Evolutionary conservation across 2,888 invertebrate species (phyloP).

Genomic region (Chrysomela aeneicollis): DNA sequence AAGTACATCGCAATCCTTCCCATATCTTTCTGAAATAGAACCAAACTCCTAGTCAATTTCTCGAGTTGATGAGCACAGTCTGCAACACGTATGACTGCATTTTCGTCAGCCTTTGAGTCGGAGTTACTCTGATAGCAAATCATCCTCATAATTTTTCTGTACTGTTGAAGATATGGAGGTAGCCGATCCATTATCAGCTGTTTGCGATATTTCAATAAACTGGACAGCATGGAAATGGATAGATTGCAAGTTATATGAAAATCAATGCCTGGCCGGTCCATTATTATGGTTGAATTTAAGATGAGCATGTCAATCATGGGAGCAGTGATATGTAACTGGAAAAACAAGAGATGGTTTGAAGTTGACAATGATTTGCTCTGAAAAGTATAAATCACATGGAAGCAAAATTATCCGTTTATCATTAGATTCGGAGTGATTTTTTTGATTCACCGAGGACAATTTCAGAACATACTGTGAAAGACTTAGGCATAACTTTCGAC

Average conservation of each 20-base stretch:
- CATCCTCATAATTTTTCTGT: constrained; percentile 50
- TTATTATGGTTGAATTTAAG: constrained; percentile 46
- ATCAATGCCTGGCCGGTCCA: constrained; percentile 38
- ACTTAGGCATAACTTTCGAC: no score
- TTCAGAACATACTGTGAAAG: no score
- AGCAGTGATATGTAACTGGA: constrained; percentile 53
- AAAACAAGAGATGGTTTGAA: no score
- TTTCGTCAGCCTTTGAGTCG: constrained; percentile 35
- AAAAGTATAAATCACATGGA: no score
- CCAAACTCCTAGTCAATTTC: constrained; percentile 56
- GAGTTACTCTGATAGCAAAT: constrained; percentile 53
- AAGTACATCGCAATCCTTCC: constrained; percentile 61
- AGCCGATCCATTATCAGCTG: constrained; percentile 56
- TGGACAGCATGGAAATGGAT: constrained; percentile 50
- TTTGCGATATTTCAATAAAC: constrained; percentile 53
- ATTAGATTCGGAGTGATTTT: no score
- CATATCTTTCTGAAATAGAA: constrained; percentile 57
- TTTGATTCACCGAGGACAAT: no score
- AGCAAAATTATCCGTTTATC: no score
- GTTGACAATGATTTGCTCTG: no score
- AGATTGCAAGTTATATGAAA: constrained; percentile 47
- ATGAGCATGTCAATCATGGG: constrained; percentile 51
- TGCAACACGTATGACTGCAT: constrained; percentile 45
- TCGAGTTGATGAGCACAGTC: constrained; percentile 59
- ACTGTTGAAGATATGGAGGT: constrained; percentile 56